Evolutionary conservation across 1,140 invertebrate species (phyloP), one percentile per base, ranked within the genome.

Genomic region (Diplogasteroides magnus): DNA sequence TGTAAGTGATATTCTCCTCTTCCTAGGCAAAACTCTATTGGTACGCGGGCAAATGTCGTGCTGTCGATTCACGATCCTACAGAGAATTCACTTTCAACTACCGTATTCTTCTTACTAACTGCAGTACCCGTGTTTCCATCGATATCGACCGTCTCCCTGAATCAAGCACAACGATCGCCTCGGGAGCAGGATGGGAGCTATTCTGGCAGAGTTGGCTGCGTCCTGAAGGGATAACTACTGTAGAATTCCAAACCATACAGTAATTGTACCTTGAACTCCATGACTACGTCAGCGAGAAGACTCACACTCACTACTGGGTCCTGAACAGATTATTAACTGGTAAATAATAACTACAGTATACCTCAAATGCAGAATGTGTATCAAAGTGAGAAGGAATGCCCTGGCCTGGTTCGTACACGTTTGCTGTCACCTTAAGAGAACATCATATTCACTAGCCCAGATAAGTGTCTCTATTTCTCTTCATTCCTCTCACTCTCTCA

Each of bases 351-450:
- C n/a, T n/a, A n/a, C n/a, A n/a, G n/a, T n/a, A n/a, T n/a, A 48
- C 89, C 77, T 91, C 89, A 86, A 96, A 98, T 3, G 91, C 89
- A 84, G 91, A 92, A 80, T 94, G 92, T 0, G 91, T 95, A 79
- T 98, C 94, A 23, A 95, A 88, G 86, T 98, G 94, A 0, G 90
- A 87, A 67, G 94, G 93, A 78, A 97, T 97, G 26, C 93, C 92
- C 88, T 97, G 92, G 15, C 94, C 94, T 68, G 92, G 90, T 64
- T 87, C 77, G 85, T 98, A 98, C 76, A 88, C 87, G 85, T 97
- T 98, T 0, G 96, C 88, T 14, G 94, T 98, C 59, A 97, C 79
- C 66, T 68, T 23, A 64, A 68, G 14, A 27, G 61, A 0, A 27
- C 3, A 48, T 48, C 6, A 19, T 19, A 48, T 48, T 11, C 37